Conservation (phyloP, 2,797 vertebrate species). For the Bovichtus variegatus region DNA sequence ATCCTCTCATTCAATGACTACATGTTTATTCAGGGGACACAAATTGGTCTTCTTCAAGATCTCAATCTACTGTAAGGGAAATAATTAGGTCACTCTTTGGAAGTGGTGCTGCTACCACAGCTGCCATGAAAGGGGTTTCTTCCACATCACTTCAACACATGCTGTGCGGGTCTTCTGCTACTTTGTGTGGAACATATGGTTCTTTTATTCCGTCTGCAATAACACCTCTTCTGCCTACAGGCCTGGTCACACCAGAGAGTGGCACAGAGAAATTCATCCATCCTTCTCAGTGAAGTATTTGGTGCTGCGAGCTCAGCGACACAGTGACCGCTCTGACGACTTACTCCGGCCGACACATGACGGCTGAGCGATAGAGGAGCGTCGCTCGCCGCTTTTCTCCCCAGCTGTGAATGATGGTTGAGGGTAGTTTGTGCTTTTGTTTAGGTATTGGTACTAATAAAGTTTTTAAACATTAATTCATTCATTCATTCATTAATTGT, state of each 20-base stretch:
- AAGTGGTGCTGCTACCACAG: conserved; percentile 36
- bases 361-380: too few species aligned
- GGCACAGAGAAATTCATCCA: not conserved
- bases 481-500: too few species aligned
- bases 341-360: too few species aligned
- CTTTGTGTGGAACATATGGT: conserved; percentile 18
- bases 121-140: conserved; percentile 39
- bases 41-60: conserved; percentile 56
- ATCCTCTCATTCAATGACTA: conserved; percentile 7
- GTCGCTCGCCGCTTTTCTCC: too few species aligned
- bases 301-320: not conserved
- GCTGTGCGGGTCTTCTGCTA: conserved; percentile 30
- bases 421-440: too few species aligned
- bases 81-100: conserved; percentile 56
- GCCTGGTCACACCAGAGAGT: conserved; percentile 9
- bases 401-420: too few species aligned
- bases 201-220: conserved; percentile 18
- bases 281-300: conserved; percentile 8
- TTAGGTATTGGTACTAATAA: too few species aligned
- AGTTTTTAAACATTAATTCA: too few species aligned
- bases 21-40: conserved; percentile 29
- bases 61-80: conserved; percentile 29
- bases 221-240: conserved; percentile 13
- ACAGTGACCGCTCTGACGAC: not conserved
- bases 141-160: conserved; percentile 38